A percentile compares a stretch with the other conserved stretches of the same genome.
Evolutionary conservation across 2,888 invertebrate species (phyloP).

Genomic region (Barypeithes pellucidus): DNA sequence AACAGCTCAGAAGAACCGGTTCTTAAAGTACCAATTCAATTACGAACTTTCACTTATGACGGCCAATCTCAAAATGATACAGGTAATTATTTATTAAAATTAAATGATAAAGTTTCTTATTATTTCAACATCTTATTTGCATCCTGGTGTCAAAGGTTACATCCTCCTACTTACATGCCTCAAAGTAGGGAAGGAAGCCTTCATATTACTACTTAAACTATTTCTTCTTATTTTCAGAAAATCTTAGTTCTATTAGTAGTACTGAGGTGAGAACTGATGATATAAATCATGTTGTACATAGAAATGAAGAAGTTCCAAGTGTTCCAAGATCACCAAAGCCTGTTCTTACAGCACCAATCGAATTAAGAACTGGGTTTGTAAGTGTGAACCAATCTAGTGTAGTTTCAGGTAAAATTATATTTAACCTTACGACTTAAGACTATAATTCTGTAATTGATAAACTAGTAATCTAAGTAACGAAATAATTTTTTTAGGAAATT

Average conservation of each 20-base stretch:
- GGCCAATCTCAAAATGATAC: neutral
- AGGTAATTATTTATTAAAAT: neutral
- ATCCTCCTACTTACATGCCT: no score
- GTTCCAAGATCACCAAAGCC: neutral
- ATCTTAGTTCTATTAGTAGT: neutral
- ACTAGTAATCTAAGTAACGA: neutral
- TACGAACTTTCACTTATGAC: neutral
- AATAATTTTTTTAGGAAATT: neutral
- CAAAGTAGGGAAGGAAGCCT: no score
- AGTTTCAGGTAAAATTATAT: neutral
- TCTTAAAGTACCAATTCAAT: slow-evolving; percentile 13
- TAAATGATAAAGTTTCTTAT: no score
- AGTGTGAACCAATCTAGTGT: neutral
- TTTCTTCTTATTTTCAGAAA: neutral
- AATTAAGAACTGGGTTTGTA: slow-evolving; percentile 9
- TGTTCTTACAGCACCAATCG: slow-evolving; percentile 10
- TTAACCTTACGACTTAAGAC: no score
- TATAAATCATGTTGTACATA: slow-evolving; percentile 11
- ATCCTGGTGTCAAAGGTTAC: no score
- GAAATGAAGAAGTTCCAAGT: slow-evolving; percentile 20
- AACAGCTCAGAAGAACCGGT: neutral
- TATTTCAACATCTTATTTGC: no score
- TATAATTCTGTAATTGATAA: neutral
- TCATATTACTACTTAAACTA: no score
- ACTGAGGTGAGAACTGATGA: slow-evolving; percentile 10